These are phyloP conservation scores for Zaprionus nigranus DNA, from an alignment of 1,140 invertebrate species.

Conservation along the genomic window DNA sequence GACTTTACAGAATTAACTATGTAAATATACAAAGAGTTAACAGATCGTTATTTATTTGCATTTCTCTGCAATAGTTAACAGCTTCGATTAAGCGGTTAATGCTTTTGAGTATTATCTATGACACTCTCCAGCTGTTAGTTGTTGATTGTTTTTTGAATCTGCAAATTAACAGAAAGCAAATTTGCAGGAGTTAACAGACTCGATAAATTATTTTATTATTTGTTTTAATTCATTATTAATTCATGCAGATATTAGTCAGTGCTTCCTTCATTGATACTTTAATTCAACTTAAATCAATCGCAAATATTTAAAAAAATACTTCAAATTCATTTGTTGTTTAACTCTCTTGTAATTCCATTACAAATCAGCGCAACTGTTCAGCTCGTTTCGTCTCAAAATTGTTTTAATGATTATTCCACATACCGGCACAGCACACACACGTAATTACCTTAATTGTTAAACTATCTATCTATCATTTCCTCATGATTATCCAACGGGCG, in stretches of 20 bases:
- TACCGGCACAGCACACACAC: conserved; percentile 27
- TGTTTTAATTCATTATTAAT: not conserved
- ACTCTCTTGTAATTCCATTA: conserved; percentile 35
- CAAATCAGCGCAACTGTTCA: conserved; percentile 55
- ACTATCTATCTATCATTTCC: conserved; percentile 73
- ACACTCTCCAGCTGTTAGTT: too few relatives aligned
- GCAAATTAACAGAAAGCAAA: not conserved
- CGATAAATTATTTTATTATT: not conserved
- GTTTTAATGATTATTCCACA: conserved; percentile 52
- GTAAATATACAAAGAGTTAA: not conserved
- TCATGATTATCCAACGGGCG: conserved; percentile 54
- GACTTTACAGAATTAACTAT: too few relatives aligned
- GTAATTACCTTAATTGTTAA: conserved; percentile 65
- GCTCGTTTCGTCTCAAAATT: conserved; percentile 43
- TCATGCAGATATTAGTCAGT: not conserved
- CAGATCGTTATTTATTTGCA: not conserved
- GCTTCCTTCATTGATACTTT: not conserved
- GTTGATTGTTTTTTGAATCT: too few relatives aligned
- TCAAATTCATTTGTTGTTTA: conserved; percentile 20
- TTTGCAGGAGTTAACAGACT: not conserved
- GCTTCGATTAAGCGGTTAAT: not conserved
- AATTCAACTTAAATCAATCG: not conserved
- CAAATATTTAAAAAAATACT: conserved; percentile 1
- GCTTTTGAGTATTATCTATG: not conserved
- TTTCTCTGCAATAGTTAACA: not conserved